Conservation (phyloP, 2,113 vertebrate genomes). For the Suricata suricatta region DNA sequence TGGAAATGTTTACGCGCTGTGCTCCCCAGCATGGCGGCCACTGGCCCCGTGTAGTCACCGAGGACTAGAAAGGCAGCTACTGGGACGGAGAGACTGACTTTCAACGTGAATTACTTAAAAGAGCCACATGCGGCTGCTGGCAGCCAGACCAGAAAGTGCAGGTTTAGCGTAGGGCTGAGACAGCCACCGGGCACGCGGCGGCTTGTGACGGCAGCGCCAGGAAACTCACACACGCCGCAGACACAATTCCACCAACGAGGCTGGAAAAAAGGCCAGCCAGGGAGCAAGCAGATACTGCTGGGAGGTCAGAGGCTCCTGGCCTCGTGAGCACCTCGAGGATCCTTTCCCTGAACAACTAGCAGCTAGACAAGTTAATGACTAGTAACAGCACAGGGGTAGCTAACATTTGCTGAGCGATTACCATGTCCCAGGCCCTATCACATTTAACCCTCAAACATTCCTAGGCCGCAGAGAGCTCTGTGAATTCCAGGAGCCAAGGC, state of each 20-base stretch:
- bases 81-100: background rate
- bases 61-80: background rate
- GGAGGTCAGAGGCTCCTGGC: background rate
- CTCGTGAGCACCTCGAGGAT: background rate
- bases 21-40: background rate
- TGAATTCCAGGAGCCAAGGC: background rate
- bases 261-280: background rate
- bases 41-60: background rate
- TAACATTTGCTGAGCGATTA: background rate
- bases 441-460: background rate
- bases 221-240: background rate
- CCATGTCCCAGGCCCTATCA: background rate
- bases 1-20: background rate
- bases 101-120: background rate
- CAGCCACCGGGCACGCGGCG: accelerated
- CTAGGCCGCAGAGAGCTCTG: too few relatives aligned
- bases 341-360: background rate
- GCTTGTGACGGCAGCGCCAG: background rate
- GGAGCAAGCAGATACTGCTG: background rate
- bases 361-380: background rate
- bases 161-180: background rate
- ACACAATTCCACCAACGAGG: background rate
- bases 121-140: too few relatives aligned
- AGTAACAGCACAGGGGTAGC: background rate
- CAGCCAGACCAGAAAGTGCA: background rate